A percentile compares a stretch with the other conserved stretches of the same genome.
Evolutionary conservation across 2,888 invertebrate genomes (phyloP).

Genomic region (Cotesia congregata): DNA sequence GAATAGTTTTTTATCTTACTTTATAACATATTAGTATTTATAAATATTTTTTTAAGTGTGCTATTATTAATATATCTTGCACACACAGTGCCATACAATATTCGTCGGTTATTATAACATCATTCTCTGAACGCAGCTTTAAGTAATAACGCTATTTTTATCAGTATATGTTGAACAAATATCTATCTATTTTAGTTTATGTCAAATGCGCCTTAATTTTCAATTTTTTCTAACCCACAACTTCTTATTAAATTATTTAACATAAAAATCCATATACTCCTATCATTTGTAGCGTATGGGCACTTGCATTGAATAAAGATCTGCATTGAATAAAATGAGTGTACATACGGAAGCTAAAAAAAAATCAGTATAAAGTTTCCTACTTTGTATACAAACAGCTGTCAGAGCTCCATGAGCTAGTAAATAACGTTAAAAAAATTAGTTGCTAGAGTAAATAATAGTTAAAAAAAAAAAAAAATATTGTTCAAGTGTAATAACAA

Average conservation of each 20-base stretch:
- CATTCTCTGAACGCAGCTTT: constrained; percentile 37
- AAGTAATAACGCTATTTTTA: constrained; percentile 42
- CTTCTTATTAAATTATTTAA: not conserved
- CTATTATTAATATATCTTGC: constrained; percentile 43
- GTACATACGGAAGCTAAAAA: not conserved
- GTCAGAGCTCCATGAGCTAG: no score
- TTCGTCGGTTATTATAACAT: constrained; percentile 41
- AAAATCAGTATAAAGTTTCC: not conserved
- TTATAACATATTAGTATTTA: not conserved
- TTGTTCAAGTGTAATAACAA: not conserved
- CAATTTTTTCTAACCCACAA: not conserved
- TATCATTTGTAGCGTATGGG: no score
- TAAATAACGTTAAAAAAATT: not conserved
- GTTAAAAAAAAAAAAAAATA: not conserved
- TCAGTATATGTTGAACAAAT: constrained; percentile 29
- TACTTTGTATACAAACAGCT: no score
- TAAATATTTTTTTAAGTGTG: constrained; percentile 20
- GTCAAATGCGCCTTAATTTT: constrained; percentile 16
- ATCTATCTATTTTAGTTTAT: constrained; percentile 28
- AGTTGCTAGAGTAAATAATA: not conserved
- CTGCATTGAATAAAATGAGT: not conserved
- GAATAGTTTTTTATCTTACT: not conserved
- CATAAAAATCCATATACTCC: not conserved
- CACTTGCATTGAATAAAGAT: no score
- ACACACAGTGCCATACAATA: constrained; percentile 33